Evolutionary conservation across 2,888 invertebrate genomes (phyloP).

Genomic region (Oxyteleia sp.): DNA sequence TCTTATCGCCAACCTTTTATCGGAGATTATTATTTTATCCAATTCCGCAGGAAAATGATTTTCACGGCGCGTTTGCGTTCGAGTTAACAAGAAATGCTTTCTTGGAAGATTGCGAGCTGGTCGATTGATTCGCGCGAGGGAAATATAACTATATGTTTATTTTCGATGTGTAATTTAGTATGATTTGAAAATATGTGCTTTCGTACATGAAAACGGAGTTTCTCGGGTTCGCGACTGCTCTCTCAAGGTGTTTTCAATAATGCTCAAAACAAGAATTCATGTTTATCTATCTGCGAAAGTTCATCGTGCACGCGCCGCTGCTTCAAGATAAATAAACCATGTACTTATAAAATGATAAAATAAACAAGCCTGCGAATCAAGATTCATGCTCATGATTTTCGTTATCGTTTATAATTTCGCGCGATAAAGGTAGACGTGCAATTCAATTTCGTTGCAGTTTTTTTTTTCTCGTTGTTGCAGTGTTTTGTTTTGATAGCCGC

Average conservation of each 20-base stretch:
- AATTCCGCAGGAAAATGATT: conserved; percentile 1
- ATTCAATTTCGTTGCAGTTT: conserved; percentile 14
- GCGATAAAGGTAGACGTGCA: not conserved
- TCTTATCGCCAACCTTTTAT: not conserved
- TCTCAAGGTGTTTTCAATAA: conserved; percentile 54
- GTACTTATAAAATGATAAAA: conserved; percentile 50
- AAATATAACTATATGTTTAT: conserved; percentile 39
- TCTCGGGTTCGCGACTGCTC: conserved; percentile 25
- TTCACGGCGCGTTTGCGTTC: not conserved
- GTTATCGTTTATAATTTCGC: conserved; percentile 11
- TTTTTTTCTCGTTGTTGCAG: too few relatives aligned
- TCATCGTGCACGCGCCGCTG: conserved; percentile 18
- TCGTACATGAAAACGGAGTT: conserved; percentile 19
- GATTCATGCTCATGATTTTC: conserved; percentile 31
- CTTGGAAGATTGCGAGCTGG: conserved; percentile 5
- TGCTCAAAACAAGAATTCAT: conserved; percentile 57
- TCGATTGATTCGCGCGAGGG: conserved; percentile 32
- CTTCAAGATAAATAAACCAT: conserved; percentile 35
- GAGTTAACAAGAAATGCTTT: conserved; percentile 7
- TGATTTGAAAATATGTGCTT: conserved; percentile 52
- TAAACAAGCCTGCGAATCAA: conserved; percentile 42
- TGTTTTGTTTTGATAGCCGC: too few relatives aligned
- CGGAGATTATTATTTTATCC: not conserved
- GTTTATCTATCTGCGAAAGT: conserved; percentile 44
- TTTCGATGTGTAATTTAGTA: conserved; percentile 47